Conservation (phyloP, 1,140 invertebrate genomes). For the Triops longicaudatus region DNA sequence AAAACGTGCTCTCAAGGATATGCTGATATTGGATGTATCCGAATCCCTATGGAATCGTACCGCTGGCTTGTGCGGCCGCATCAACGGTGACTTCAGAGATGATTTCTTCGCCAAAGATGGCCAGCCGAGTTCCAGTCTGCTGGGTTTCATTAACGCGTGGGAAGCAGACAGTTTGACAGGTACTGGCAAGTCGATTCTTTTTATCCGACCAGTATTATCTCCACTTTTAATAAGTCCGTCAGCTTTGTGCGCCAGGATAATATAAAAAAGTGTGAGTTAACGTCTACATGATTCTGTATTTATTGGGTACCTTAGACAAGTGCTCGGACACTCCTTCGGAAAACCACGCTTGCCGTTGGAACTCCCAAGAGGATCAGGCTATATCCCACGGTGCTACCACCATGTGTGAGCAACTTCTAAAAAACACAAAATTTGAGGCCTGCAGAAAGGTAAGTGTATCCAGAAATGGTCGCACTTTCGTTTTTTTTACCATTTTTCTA, state of each 20-base stretch:
- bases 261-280: too few relatives aligned
- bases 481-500: conserved; percentile 30
- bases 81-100: conserved; percentile 59
- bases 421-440: conserved; percentile 51
- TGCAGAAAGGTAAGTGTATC: conserved; percentile 48
- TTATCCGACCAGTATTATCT: not conserved
- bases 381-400: conserved; percentile 41
- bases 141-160: conserved; percentile 56
- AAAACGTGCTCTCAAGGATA: conserved; percentile 39
- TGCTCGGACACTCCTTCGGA: conserved; percentile 50
- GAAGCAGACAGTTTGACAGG: conserved; percentile 53
- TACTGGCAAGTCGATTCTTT: conserved; percentile 37
- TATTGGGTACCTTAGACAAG: conserved; percentile 44
- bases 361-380: conserved; percentile 37
- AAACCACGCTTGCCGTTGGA: conserved; percentile 37
- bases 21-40: conserved; percentile 53
- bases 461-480: conserved; percentile 7
- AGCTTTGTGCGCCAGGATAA: too few relatives aligned
- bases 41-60: conserved; percentile 66
- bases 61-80: conserved; percentile 65
- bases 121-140: conserved; percentile 37
- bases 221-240: too few relatives aligned
- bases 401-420: conserved; percentile 54
- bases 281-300: conserved; percentile 26
- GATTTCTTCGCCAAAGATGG: conserved; percentile 58